phyloP scores from a whole-genome alignment of 2,888 invertebrate species.

The Watsonalla binaria region DNA sequence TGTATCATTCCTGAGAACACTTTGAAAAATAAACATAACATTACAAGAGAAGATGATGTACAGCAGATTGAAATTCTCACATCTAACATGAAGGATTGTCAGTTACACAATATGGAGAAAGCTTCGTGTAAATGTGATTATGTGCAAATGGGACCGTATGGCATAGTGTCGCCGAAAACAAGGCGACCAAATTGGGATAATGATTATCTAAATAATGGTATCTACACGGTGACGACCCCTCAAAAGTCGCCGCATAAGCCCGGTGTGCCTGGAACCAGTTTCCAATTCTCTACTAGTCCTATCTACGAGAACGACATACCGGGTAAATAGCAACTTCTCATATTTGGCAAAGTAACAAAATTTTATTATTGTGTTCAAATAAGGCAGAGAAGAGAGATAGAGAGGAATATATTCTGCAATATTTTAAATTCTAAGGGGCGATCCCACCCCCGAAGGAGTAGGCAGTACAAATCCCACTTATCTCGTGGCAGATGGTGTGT shows the following conservation, averaged over 20 bases:
- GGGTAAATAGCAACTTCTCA: too few relatives aligned
- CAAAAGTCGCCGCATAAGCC: constrained; percentile 66
- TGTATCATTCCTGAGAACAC: constrained; percentile 71
- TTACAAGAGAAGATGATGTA: constrained; percentile 67
- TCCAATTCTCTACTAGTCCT: constrained; percentile 67
- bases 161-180: constrained; percentile 60
- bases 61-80: constrained; percentile 71
- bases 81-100: constrained; percentile 67
- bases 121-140: constrained; percentile 70
- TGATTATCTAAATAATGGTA: constrained; percentile 65
- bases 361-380: constrained; percentile 9
- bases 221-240: constrained; percentile 67
- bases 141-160: constrained; percentile 68
- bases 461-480: too few relatives aligned
- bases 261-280: constrained; percentile 63
- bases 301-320: constrained; percentile 70
- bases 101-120: constrained; percentile 65
- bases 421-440: too few relatives aligned
- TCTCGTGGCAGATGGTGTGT: too few relatives aligned
- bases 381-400: too few relatives aligned
- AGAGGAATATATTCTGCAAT: too few relatives aligned
- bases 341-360: too few relatives aligned
- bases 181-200: constrained; percentile 63
- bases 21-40: constrained; percentile 63
- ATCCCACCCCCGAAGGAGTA: too few relatives aligned